phyloP scores from a whole-genome alignment of 92 coral and sea anemone genomes.

The Epizoanthus rinbou region DNA sequence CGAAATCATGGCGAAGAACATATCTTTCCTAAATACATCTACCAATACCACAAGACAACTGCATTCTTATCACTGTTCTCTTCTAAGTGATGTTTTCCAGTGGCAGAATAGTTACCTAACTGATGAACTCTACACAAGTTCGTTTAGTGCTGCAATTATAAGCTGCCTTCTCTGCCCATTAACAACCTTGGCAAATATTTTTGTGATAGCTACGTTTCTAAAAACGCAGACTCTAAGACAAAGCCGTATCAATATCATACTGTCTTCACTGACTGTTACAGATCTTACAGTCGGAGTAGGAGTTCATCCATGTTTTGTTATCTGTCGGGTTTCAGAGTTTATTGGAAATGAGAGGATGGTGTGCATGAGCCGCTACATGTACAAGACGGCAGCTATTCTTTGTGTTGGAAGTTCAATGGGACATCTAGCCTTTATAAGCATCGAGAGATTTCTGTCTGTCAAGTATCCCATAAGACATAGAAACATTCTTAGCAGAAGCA shows the following conservation, averaged over 20 bases:
- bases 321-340: background rate
- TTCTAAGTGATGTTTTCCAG: background rate
- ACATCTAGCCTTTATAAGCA: background rate
- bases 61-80: background rate
- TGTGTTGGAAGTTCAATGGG: slow-evolving; percentile 9
- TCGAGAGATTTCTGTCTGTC: background rate
- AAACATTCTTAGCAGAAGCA: background rate
- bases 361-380: background rate
- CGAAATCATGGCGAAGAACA: too few species aligned
- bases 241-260: background rate
- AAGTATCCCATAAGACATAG: background rate
- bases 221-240: background rate
- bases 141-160: background rate
- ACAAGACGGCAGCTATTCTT: background rate
- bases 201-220: background rate
- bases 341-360: background rate
- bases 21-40: too few species aligned
- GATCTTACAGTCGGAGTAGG: background rate
- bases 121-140: background rate
- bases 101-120: background rate
- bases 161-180: background rate
- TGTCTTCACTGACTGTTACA: background rate
- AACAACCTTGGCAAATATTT: background rate
- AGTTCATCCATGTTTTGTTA: background rate
- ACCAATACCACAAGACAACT: background rate